Conservation (phyloP, 2,797 vertebrate species). For the Cottoperca gobio region DNA sequence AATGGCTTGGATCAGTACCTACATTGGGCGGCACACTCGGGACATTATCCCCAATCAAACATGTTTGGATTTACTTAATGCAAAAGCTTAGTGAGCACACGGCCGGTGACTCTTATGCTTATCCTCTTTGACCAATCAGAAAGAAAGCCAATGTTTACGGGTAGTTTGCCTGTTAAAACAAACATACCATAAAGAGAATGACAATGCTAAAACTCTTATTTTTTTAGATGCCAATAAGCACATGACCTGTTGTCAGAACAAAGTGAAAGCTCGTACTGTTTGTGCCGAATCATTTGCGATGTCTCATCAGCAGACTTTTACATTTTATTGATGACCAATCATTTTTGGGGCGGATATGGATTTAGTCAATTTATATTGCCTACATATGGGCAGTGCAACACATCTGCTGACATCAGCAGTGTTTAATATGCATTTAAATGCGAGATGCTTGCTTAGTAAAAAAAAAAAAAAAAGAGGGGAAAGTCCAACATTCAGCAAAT, state of each 20-base stretch:
- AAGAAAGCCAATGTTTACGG: not conserved
- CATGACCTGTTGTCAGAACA: not conserved
- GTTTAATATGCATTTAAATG: constrained; percentile 36
- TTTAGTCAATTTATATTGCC: constrained; percentile 13
- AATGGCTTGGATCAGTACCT: not conserved
- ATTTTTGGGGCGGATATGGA: not conserved
- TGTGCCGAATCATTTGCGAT: not conserved
- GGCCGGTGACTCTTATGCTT: not conserved
- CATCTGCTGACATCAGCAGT: constrained; percentile 37
- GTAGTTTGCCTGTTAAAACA: not conserved
- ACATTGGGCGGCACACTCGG: not conserved
- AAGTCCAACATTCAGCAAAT: constrained; percentile 44
- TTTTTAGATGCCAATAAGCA: not conserved
- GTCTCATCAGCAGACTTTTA: not conserved
- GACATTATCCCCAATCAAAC: not conserved
- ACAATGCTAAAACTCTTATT: not conserved
- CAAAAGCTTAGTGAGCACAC: constrained; percentile 28
- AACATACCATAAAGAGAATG: not conserved
- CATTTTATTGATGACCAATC: not conserved
- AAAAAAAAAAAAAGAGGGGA: too few species aligned
- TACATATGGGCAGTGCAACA: not conserved
- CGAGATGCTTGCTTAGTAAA: constrained; percentile 29
- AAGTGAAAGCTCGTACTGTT: not conserved
- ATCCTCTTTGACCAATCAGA: constrained; percentile 25
- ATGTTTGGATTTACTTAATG: constrained; percentile 22